phyloP scores from a whole-genome alignment of 1,140 invertebrate genomes.

The Leptestheria dahalacensis region DNA sequence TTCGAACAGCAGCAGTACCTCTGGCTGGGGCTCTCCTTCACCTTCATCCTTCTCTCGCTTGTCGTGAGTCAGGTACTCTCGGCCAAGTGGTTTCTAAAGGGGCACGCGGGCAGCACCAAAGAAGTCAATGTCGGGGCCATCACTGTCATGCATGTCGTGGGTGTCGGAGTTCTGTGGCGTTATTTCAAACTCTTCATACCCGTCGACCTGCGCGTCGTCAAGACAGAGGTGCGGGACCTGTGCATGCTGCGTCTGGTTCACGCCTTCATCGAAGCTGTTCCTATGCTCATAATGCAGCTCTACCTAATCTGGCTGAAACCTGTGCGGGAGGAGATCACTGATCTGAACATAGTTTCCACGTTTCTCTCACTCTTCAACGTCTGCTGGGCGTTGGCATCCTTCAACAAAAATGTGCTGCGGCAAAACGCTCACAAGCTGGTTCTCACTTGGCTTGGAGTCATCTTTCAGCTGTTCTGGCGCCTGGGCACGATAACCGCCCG shows the following conservation, averaged over 20 bases:
- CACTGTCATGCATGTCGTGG: conserved; percentile 51
- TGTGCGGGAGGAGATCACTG: conserved; percentile 40
- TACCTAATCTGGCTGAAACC: conserved; percentile 42
- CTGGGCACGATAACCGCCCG: conserved; percentile 70
- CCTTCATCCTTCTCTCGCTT: conserved; percentile 49
- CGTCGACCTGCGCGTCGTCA: conserved; percentile 63
- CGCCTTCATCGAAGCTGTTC: conserved; percentile 71
- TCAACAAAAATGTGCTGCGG: conserved; percentile 67
- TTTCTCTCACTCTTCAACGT: conserved; percentile 65
- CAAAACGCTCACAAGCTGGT: conserved; percentile 67
- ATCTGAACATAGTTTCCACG: conserved; percentile 66
- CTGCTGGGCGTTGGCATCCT: conserved; percentile 79
- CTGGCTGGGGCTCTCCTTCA: conserved; percentile 45
- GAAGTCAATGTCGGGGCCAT: conserved; percentile 22
- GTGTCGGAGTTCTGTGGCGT: conserved; percentile 72
- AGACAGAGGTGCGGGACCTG: conserved; percentile 60
- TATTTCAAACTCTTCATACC: conserved; percentile 76
- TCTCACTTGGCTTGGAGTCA: conserved; percentile 75
- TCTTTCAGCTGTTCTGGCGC: conserved; percentile 66
- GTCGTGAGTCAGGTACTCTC: conserved; percentile 51
- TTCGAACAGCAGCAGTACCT: conserved; percentile 43
- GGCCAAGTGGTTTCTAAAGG: conserved; percentile 32
- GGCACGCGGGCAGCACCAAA: conserved; percentile 26
- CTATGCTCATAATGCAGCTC: conserved; percentile 67
- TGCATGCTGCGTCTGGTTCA: conserved; percentile 68